Evolutionary conservation across 2,888 invertebrate species (phyloP).

Genomic region (Anarsia innoxiella): DNA sequence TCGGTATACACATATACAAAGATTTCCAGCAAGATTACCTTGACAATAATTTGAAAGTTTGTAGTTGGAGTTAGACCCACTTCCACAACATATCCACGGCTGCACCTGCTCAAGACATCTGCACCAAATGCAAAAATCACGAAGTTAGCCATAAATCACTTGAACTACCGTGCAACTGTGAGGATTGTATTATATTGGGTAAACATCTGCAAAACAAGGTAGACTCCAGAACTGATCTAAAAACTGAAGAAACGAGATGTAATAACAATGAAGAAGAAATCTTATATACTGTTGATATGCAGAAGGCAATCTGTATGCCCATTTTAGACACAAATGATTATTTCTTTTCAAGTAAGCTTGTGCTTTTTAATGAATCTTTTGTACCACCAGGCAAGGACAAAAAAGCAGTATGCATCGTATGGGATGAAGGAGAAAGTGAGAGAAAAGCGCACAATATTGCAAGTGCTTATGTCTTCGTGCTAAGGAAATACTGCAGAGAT

Average conservation of each 20-base stretch:
- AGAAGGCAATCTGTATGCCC: slow-evolving; percentile 16
- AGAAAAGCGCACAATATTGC: slow-evolving; percentile 14
- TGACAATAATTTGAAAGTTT: no score
- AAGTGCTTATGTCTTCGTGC: slow-evolving; percentile 5
- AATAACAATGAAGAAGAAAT: no score
- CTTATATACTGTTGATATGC: slow-evolving; percentile 18
- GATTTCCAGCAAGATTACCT: no score
- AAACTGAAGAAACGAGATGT: slow-evolving; percentile 1
- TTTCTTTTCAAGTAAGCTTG: slow-evolving; percentile 15
- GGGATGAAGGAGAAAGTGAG: slow-evolving; percentile 11
- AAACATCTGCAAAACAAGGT: slow-evolving; percentile 2
- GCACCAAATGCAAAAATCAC: neutral
- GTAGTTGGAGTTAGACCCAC: no score
- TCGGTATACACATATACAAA: no score
- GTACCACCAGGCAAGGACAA: slow-evolving; percentile 11
- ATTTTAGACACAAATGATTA: slow-evolving; percentile 12
- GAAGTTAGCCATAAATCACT: neutral
- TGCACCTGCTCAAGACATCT: neutral
- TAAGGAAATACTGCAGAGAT: neutral
- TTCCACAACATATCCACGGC: no score
- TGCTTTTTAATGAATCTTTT: slow-evolving; percentile 16
- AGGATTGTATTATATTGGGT: neutral
- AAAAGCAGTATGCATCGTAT: slow-evolving; percentile 9
- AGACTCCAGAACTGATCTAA: slow-evolving; percentile 3
- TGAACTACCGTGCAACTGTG: neutral